Evolutionary conservation across 2,113 vertebrate species (phyloP).

Genomic region (Lasiurus cinereus): DNA sequence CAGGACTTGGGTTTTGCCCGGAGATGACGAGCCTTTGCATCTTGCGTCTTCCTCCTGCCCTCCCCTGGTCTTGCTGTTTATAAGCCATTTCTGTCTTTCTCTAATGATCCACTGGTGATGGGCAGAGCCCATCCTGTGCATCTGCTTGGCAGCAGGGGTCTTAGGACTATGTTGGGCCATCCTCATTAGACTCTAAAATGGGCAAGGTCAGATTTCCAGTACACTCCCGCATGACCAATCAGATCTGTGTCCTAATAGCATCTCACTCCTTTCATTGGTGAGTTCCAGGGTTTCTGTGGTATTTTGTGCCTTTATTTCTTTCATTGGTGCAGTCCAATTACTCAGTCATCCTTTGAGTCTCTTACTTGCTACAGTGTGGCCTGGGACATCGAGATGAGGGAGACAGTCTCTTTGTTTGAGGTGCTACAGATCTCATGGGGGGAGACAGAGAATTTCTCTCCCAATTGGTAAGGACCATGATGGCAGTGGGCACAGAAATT

Average conservation of each 20-base stretch:
- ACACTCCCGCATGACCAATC: not conserved
- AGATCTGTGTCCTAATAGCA: not conserved
- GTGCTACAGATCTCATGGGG: not conserved
- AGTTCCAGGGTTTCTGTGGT: not conserved
- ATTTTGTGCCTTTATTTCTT: not conserved
- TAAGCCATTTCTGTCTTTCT: no score
- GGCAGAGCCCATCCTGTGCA: no score
- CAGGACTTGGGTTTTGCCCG: not conserved
- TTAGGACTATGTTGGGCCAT: not conserved
- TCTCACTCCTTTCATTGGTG: not conserved
- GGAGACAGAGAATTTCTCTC: not conserved
- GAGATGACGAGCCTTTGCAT: not conserved
- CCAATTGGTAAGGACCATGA: not conserved
- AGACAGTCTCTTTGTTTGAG: not conserved
- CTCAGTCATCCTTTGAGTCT: not conserved
- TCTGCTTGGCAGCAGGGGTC: not conserved
- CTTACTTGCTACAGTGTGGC: not conserved
- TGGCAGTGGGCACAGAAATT: not conserved
- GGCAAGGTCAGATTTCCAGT: not conserved
- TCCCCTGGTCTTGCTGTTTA: no score
- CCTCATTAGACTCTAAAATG: not conserved
- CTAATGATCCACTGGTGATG: not conserved
- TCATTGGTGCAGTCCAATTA: not conserved
- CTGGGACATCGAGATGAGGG: not conserved
- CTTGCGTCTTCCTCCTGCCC: not conserved